These are phyloP conservation scores for Megalurothrips usitatus DNA, from an alignment of 2,888 invertebrate genomes.

Conservation along the genomic window DNA sequence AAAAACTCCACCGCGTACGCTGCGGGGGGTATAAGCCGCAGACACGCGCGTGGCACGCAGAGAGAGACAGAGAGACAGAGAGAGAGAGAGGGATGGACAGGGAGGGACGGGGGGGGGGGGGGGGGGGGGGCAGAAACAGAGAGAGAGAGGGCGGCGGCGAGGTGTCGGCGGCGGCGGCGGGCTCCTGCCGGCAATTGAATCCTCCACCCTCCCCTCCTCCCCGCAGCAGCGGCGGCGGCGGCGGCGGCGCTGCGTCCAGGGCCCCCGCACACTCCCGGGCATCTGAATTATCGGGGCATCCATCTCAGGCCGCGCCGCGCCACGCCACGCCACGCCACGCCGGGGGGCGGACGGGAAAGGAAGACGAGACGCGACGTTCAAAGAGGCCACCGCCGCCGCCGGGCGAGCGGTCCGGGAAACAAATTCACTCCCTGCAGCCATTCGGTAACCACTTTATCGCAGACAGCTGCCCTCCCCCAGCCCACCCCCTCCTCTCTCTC, in stretches of 20 bases:
- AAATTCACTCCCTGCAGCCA: conserved; percentile 11
- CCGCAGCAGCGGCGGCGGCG: neutral
- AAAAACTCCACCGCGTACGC: too few relatives aligned
- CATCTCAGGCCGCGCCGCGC: neutral
- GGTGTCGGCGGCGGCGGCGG: neutral
- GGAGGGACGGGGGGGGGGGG: neutral
- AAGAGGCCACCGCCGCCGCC: neutral
- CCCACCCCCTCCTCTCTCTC: too few relatives aligned
- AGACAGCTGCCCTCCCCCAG: neutral
- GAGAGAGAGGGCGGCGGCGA: neutral
- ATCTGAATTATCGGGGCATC: conserved; percentile 11
- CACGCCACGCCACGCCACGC: neutral
- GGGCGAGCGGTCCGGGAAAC: neutral
- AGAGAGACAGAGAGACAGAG: too few relatives aligned
- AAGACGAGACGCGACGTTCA: too few relatives aligned
- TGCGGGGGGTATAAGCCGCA: too few relatives aligned
- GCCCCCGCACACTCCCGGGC: neutral
- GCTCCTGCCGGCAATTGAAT: neutral
- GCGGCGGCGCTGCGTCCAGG: too few relatives aligned
- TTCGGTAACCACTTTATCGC: conserved; percentile 19
- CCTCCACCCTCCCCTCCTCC: neutral
- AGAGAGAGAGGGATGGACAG: neutral
- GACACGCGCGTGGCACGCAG: too few relatives aligned
- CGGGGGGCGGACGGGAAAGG: neutral
- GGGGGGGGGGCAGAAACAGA: neutral